Evolutionary conservation across 2,113 vertebrate species (phyloP).

Genomic region (Lasiurus borealis): DNA sequence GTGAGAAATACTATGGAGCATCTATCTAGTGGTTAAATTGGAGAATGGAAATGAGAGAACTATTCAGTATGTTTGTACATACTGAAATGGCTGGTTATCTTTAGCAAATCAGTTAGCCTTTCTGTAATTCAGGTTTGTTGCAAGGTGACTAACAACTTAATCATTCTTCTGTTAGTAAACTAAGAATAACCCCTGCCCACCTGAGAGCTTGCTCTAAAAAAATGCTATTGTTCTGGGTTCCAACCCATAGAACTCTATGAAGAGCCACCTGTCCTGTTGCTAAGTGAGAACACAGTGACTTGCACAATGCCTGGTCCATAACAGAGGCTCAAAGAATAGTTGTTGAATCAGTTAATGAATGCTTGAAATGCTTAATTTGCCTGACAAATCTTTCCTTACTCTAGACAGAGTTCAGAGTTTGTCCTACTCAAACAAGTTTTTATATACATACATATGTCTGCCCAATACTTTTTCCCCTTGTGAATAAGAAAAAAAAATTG

Average conservation of each 20-base stretch:
- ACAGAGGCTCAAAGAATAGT: background rate
- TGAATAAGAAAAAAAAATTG: background rate
- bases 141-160: background rate
- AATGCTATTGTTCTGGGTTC: background rate
- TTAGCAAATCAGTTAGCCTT: too few relatives aligned
- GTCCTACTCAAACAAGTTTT: background rate
- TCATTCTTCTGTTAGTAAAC: background rate
- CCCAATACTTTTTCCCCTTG: background rate
- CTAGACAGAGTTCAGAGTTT: background rate
- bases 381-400: background rate
- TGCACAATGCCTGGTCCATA: background rate
- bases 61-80: background rate
- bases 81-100: background rate
- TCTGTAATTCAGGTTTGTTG: background rate
- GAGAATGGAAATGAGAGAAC: background rate
- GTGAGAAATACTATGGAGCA: background rate
- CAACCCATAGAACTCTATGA: background rate
- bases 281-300: background rate
- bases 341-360: background rate
- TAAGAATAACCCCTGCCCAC: background rate
- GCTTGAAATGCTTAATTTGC: background rate
- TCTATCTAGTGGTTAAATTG: background rate
- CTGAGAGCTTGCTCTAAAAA: background rate
- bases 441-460: background rate
- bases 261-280: background rate